Evolutionary conservation across 2,888 invertebrate species (phyloP).

Genomic region (Lagria hirta): DNA sequence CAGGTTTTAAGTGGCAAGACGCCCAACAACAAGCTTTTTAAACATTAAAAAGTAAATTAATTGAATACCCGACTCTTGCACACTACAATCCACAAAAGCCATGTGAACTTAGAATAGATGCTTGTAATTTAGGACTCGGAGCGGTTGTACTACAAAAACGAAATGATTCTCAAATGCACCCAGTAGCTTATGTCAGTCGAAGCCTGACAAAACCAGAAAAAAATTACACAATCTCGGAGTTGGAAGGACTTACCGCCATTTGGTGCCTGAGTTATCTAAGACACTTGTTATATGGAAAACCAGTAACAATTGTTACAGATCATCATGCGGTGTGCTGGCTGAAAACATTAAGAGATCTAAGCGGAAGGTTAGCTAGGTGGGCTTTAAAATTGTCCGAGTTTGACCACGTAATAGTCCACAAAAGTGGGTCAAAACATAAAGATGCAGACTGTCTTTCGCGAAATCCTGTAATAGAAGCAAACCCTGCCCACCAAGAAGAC

Average conservation of each 20-base stretch:
- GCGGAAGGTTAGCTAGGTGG: not conserved
- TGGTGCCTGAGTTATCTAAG: not conserved
- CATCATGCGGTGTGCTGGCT: slow-evolving; percentile 1
- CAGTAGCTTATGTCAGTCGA: not conserved
- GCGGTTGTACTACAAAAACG: slow-evolving; percentile 2
- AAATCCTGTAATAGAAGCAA: not conserved
- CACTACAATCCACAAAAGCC: not conserved
- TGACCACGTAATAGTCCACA: slow-evolving; percentile 5
- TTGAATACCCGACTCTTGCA: not conserved
- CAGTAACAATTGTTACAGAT: slow-evolving; percentile 4
- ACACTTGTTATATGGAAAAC: not conserved
- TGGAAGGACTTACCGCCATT: slow-evolving; percentile 1
- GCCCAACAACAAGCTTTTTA: slow-evolving; percentile 2
- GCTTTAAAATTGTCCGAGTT: not conserved
- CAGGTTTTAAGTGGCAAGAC: not conserved
- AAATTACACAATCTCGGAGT: slow-evolving; percentile 1
- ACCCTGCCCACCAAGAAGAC: no score
- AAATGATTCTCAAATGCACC: not conserved
- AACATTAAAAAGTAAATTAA: slow-evolving; percentile 2
- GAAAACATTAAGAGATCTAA: not conserved
- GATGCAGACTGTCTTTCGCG: slow-evolving; percentile 4
- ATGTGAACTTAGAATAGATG: not conserved
- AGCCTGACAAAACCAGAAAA: slow-evolving; percentile 2
- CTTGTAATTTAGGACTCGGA: no score
- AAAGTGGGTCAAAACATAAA: not conserved